phyloP scores from a whole-genome alignment of 30 jellyfish, hydroid and myxozoan genomes.

The Cassiopea xamachana region DNA sequence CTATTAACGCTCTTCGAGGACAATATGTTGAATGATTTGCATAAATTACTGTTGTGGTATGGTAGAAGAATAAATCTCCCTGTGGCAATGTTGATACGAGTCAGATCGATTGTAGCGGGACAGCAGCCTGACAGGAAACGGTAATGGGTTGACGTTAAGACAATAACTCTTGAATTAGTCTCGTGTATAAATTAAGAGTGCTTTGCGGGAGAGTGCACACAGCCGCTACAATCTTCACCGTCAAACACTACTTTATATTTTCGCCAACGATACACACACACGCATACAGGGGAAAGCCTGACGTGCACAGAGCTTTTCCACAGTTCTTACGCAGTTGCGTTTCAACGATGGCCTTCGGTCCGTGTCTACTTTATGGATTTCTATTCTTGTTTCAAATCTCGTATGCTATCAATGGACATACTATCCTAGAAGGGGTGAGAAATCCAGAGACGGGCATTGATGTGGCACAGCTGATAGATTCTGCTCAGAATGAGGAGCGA shows the following conservation, averaged over 20 bases:
- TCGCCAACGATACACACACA: neutral
- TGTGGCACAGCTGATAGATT: neutral
- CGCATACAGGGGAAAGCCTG: neutral
- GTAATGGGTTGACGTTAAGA: conserved; percentile 26
- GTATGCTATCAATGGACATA: neutral
- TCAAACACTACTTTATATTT: neutral
- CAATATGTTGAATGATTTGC: no score
- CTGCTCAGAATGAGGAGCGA: neutral
- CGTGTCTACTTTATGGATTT: neutral
- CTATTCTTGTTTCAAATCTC: neutral
- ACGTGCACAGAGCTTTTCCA: neutral
- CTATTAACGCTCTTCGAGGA: no score
- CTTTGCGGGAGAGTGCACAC: conserved; percentile 10
- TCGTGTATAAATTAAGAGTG: conserved; percentile 29
- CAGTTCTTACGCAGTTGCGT: neutral
- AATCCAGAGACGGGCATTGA: conserved; percentile 4
- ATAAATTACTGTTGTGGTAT: neutral
- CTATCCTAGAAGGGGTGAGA: conserved; percentile 13
- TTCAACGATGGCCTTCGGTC: conserved; percentile 10
- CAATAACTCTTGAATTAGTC: conserved; percentile 48
- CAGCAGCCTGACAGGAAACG: conserved; percentile 37
- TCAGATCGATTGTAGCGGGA: neutral
- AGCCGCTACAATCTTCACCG: neutral
- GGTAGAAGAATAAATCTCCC: neutral
- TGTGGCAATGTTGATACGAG: neutral